Evolutionary conservation across 2,888 invertebrate genomes (phyloP).

Genomic region (Drosophila cognata): DNA sequence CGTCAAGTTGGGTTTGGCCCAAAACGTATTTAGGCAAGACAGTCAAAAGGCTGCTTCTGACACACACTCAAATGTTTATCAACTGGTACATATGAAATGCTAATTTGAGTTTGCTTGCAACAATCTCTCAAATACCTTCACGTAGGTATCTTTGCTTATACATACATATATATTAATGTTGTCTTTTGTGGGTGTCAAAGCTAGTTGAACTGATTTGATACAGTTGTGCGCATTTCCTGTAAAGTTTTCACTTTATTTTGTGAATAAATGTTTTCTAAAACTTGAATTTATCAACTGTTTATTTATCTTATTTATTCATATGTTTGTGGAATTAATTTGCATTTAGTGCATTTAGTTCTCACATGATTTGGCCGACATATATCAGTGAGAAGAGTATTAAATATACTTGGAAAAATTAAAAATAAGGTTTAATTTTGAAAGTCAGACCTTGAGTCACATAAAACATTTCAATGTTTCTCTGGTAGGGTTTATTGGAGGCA

Average conservation of each 20-base stretch:
- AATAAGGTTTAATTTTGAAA: neutral
- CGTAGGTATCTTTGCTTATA: neutral
- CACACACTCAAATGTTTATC: constrained; percentile 18
- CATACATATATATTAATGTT: neutral
- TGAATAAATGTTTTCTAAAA: too few relatives aligned
- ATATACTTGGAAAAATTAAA: neutral
- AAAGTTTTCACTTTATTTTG: neutral
- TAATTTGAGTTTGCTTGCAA: constrained; percentile 21
- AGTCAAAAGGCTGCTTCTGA: constrained; percentile 51
- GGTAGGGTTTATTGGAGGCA: neutral
- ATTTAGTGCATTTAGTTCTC: too few relatives aligned
- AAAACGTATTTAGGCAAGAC: constrained; percentile 42
- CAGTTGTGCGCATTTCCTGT: neutral
- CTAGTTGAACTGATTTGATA: constrained; percentile 8
- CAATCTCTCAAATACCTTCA: constrained; percentile 7
- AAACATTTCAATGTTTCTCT: neutral
- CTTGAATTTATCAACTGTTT: neutral
- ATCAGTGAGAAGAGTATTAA: neutral
- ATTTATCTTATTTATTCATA: neutral
- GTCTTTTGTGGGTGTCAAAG: constrained; percentile 1
- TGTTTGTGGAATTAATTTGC: neutral
- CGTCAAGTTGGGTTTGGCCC: constrained; percentile 14
- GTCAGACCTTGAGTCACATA: neutral
- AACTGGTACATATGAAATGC: constrained; percentile 42
- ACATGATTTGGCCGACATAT: neutral